Conservation (phyloP, 2,888 invertebrate species). For the Tinea pellionella region DNA sequence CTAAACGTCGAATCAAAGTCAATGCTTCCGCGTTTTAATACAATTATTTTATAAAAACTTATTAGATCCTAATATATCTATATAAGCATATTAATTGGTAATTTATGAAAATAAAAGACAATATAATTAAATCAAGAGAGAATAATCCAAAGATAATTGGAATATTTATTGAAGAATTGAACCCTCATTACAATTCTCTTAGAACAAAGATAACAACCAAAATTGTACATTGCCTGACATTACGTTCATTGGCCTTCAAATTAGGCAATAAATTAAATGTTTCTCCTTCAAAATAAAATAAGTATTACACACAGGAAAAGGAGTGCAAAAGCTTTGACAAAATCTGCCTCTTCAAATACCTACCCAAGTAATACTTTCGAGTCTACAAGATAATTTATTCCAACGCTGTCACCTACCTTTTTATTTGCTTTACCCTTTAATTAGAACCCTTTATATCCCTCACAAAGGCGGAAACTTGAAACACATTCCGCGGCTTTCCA, state of each 20-base stretch:
- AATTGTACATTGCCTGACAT: background rate
- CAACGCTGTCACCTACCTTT: slow-evolving; percentile 7
- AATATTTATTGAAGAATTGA: background rate
- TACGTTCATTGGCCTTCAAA: background rate
- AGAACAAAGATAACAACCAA: background rate
- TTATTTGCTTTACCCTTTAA: slow-evolving; percentile 7
- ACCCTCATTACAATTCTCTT: background rate
- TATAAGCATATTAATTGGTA: too few species aligned
- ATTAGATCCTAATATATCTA: too few species aligned
- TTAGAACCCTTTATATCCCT: slow-evolving; percentile 6
- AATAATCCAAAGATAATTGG: background rate
- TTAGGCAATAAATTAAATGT: background rate
- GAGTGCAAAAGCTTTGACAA: background rate
- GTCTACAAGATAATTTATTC: background rate
- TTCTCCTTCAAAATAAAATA: background rate
- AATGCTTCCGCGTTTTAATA: too few species aligned
- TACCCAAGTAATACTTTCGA: background rate
- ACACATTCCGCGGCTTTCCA: slow-evolving; percentile 3
- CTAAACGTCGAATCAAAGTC: too few species aligned
- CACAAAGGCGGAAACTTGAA: background rate
- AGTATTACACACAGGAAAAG: background rate
- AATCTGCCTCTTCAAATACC: background rate
- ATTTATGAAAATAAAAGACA: background rate
- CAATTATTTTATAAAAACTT: too few species aligned
- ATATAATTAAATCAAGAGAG: background rate